Percentiles rank a stretch among this genome's conserved stretches.
Conservation (phyloP, 2,113 vertebrate genomes). For the Xyliphius kryptos region DNA sequence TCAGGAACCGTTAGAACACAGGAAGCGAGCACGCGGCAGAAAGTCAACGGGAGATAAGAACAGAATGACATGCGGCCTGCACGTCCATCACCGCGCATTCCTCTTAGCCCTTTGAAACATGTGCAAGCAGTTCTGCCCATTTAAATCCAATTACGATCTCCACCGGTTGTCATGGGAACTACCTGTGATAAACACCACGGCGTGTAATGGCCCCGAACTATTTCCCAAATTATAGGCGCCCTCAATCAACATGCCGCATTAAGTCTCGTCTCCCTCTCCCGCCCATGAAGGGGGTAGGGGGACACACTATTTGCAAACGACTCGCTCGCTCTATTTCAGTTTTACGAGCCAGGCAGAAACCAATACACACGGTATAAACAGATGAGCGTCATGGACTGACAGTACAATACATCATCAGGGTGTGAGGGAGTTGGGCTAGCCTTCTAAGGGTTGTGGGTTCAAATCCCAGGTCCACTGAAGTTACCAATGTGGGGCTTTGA, state of each 20-base stretch:
- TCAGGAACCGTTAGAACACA: too few species aligned
- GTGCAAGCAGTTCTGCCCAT: slow-evolving; percentile 50
- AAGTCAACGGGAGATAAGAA: slow-evolving; percentile 6
- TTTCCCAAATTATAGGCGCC: slow-evolving; percentile 49
- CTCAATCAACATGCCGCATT: slow-evolving; percentile 47
- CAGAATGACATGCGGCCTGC: neutral
- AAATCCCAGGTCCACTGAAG: too few species aligned
- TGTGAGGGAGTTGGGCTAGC: too few species aligned
- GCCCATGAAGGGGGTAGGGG: slow-evolving; percentile 9
- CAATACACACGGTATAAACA: neutral
- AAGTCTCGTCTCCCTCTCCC: slow-evolving; percentile 15
- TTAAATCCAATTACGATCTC: slow-evolving; percentile 50
- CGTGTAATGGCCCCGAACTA: slow-evolving; percentile 45
- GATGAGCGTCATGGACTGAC: too few species aligned
- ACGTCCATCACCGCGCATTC: slow-evolving; percentile 10
- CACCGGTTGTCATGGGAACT: slow-evolving; percentile 49
- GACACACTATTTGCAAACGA: slow-evolving; percentile 9
- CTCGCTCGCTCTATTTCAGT: slow-evolving; percentile 3
- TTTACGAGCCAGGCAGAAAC: neutral
- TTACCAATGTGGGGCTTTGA: too few species aligned
- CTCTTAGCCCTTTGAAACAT: slow-evolving; percentile 42
- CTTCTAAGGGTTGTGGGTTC: too few species aligned
- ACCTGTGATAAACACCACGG: slow-evolving; percentile 52
- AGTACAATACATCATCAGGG: too few species aligned
- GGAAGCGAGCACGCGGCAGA: neutral